phyloP scores from a whole-genome alignment of 2,888 invertebrate species.

The Sipha maydis region DNA sequence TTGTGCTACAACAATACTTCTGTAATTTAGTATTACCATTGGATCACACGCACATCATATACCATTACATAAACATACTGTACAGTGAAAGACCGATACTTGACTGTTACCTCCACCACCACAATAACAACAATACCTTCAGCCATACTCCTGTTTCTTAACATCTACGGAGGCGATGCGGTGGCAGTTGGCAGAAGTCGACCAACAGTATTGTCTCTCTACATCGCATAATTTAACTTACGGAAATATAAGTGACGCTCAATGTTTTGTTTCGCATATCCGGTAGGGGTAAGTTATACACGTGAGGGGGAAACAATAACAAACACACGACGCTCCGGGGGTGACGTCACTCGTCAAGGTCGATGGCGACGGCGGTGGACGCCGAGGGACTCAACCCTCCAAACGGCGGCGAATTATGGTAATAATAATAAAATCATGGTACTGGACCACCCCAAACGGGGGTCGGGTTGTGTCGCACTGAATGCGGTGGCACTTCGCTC shows the following conservation, averaged over 20 bases:
- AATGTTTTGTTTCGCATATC: not conserved
- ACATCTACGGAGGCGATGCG: too few relatives aligned
- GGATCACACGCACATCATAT: too few relatives aligned
- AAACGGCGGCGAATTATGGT: not conserved
- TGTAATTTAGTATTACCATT: too few relatives aligned
- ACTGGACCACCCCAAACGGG: slow-evolving; percentile 39
- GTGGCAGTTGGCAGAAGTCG: too few relatives aligned
- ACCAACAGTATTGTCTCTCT: too few relatives aligned
- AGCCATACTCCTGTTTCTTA: too few relatives aligned
- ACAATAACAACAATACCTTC: too few relatives aligned
- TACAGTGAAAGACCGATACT: too few relatives aligned
- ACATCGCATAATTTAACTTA: too few relatives aligned
- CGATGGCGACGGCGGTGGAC: not conserved
- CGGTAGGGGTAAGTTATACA: not conserved
- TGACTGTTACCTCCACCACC: too few relatives aligned
- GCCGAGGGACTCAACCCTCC: slow-evolving; percentile 8
- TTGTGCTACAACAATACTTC: too few relatives aligned
- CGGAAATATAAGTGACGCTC: not conserved
- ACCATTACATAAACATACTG: too few relatives aligned
- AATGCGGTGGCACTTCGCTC: not conserved
- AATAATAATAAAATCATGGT: slow-evolving; percentile 23
- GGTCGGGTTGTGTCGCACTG: slow-evolving; percentile 41
- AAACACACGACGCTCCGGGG: not conserved
- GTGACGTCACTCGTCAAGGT: slow-evolving; percentile 56
- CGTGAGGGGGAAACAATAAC: slow-evolving; percentile 31